A percentile compares a stretch with the other conserved stretches of the same genome.
Conservation (phyloP, 2,888 invertebrate species). For the Podabrus alpinus region DNA sequence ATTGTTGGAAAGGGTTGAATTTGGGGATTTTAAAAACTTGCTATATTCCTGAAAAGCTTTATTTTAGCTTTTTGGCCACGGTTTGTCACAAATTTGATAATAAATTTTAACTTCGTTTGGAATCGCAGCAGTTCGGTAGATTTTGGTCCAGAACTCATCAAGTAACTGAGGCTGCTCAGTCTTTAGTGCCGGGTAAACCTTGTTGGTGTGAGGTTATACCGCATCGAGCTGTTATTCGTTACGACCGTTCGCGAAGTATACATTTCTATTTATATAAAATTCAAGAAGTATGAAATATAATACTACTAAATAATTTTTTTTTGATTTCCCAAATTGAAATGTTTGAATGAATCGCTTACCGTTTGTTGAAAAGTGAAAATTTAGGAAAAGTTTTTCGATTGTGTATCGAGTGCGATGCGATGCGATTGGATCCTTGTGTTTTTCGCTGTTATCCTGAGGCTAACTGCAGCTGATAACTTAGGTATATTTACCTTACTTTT, state of each 20-base stretch:
- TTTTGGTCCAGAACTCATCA: constrained; percentile 28
- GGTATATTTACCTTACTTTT: constrained; percentile 7
- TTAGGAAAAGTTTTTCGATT: constrained; percentile 22
- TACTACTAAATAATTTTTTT: neutral
- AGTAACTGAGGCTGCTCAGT: constrained; percentile 25
- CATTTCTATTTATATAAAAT: neutral
- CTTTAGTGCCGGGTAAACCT: constrained; percentile 16
- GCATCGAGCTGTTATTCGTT: neutral
- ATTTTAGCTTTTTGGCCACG: constrained; percentile 12
- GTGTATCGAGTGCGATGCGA: constrained; percentile 24
- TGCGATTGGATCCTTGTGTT: constrained; percentile 23
- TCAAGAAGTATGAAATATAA: neutral
- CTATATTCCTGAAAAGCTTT: neutral
- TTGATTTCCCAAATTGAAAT: neutral
- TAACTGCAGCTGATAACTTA: constrained; percentile 24
- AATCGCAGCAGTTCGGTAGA: constrained; percentile 20
- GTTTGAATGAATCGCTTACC: neutral
- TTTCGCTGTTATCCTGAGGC: constrained; percentile 18
- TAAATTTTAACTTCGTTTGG: constrained; percentile 20
- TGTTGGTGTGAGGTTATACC: neutral
- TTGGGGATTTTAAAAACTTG: neutral
- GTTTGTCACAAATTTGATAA: constrained; percentile 2
- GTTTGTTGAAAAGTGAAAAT: constrained; percentile 8
- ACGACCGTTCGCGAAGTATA: neutral
- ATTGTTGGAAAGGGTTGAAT: neutral